Base-by-base conservation (phyloP, 2,797 vertebrate genomes). In the Rhinella marina region DNA sequence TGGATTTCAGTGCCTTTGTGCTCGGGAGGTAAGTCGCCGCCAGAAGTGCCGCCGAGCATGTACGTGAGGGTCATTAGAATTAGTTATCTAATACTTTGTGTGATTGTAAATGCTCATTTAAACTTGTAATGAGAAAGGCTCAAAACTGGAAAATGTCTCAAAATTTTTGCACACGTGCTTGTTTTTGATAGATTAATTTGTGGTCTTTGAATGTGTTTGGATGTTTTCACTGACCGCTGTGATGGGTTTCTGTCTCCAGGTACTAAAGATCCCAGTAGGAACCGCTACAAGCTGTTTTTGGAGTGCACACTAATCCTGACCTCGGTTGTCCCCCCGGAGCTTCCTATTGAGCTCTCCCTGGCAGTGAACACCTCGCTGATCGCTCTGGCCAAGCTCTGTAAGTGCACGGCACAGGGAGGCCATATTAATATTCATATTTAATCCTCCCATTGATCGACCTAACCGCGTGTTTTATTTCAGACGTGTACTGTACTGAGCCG, bases 311-410 rank as follows among this genome's bases (percentile, higher is more conserved):
- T 99, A 25, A 99, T 99, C 88, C 95, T 99, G 85, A 99, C 98
- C 0, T 99, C 98, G 0, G 98, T 99, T 0, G 98, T 99, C 16
- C 98, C 98, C 0, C 98, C 98, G 0, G 98, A 99, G 89, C 95
- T 99, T 16, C 98, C 98, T 88, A 99, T 99, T 7, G 98, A 99
- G 92, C 97, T 99, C 79, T 99, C 98, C 0, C 92, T 99, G 92
- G 98, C 98, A 0, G 98, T 99, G 84, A 99, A 99, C 94, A 99
- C 98, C 17, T 99, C 98, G n/a, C 97, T 99, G 68, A 99, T 99
- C 0, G 98, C 98, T 81, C 92, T 99, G 91, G 98, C 98, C 92
- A 99, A 99, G 93, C 97, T 99, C 92, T 98, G 98, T 99, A 93
- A 96, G 97, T 93, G 16, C 14, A 11, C 2, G 3, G 21, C 9